Evolutionary conservation across 2,113 vertebrate species (phyloP), one percentile per base, ranked within the genome.

Genomic region (Osmerus eperlanus): DNA sequence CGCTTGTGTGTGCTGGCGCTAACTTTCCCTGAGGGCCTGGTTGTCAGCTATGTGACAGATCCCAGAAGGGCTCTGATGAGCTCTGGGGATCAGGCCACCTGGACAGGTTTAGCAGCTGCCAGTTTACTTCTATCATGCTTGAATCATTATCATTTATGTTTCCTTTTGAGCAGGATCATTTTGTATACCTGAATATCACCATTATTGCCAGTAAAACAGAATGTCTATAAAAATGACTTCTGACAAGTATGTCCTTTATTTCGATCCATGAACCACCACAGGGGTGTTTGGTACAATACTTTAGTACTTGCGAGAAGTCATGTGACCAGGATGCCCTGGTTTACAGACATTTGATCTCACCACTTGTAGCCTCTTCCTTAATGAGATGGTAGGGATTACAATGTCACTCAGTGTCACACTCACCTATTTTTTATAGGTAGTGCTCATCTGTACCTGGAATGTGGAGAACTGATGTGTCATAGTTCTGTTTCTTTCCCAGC

Each of bases 401-500:
- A 18, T 61, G 68, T 73, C 51, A 47, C 18, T 28, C 47, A 32
- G 32, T 15, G 1, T 54, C 60, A 64, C 47, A 19, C 25, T 59
- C 58, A 60, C 19, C n/a, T 15, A 23, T 23, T 3, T 15, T 47
- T 47, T 56, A 3, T 56, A 18, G 54, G 16, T 15, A n/a, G 2
- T 56, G 16, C 53, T 54, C 53, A 54, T 8, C 6, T 18, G 53
- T 54, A 36, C 7, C 32, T 36, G 53, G 12, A 54, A 54, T 54
- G 6, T 11, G 13, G 16, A 54, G 53, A 18, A 54, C 53, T 54
- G 54, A 5, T 56, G 67, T 41, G 32, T 47, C 16, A 4, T 9
- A 12, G 55, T n/a, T 78, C 14, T 75, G 56, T 68, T 21, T 81
- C 62, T 76, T 51, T 62, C 67, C 16, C 87, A 95, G 95, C 96